Evolutionary conservation across 64 coral and sea anemone species (phyloP), one percentile per base, ranked within the genome.

Genomic region (Anthopleura sola): DNA sequence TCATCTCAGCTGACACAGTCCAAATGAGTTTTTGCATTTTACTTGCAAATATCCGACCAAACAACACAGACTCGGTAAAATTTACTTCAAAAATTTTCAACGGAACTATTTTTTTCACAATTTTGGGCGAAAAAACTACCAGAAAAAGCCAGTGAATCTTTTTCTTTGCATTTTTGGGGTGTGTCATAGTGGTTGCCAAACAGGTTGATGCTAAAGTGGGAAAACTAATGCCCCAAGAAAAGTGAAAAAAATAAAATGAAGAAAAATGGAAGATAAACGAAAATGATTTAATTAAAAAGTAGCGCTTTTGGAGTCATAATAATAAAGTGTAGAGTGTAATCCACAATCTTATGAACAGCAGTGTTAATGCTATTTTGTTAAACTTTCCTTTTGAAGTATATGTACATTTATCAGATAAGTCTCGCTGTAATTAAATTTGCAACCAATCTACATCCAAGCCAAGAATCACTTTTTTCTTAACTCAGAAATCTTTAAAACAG

Each of bases 11-110:
- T 83, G 82, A 83, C 82, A 48, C 20, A 36, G 23, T 46, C 38
- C 16, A 81, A 81, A 81, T 81, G 78, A 81, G 34, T 33, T 83
- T 56, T 83, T 31, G 21, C 47, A 83, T 83, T 83, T 83, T 38
- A 83, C 48, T 83, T 83, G 82, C 82, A 83, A 83, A 83, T 83
- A 24, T 81, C 50, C 14, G 13, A 53, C 50, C 39, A 44, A 81
- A 20, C n/a, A 83, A 11, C 82, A 83, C 49, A 83, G 78, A 81
- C 20, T 32, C 17, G 15, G 24, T 20, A n/a, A 46, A 38, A 28
- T 26, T 48, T 19, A 1, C 15, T 18, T 17, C 16, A 81, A 79
- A 79, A 36, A 39, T 79, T 31, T 37, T 21, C 12, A 31, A 21
- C 44, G 34, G 44, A 20, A 37, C 9, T 5, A 13, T 79, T 33